These are phyloP conservation scores for Pelmatolapia mariae DNA, from an alignment of 2,113 vertebrate genomes.

Conservation along the genomic window DNA sequence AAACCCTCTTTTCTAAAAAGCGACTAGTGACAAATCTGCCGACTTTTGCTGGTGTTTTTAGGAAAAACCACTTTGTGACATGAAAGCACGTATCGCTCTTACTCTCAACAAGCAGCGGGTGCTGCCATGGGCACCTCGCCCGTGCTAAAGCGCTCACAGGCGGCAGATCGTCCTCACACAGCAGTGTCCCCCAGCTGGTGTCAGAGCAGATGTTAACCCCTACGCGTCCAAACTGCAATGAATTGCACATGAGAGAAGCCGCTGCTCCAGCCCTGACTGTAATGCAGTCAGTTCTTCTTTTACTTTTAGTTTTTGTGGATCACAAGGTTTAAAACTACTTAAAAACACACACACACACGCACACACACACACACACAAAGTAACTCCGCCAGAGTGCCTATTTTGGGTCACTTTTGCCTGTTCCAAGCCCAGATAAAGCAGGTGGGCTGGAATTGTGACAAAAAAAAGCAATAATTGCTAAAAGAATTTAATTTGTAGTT, in stretches of 20 bases:
- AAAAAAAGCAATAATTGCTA: not conserved
- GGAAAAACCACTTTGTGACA: not conserved
- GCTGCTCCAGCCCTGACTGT: not conserved
- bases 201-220: not conserved
- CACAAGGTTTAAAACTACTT: not conserved
- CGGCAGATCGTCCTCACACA: not conserved
- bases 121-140: not conserved
- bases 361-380: no score
- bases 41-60: not conserved
- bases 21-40: not conserved
- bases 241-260: not conserved
- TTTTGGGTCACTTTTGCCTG: not conserved
- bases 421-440: not conserved
- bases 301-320: not conserved
- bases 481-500: not conserved
- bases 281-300: not conserved
- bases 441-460: not conserved
- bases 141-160: not conserved
- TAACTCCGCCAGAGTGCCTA: no score
- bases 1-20: not conserved
- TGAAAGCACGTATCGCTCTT: accelerated
- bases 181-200: not conserved
- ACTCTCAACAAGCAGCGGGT: not conserved
- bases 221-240: not conserved
- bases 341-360: not conserved